These are phyloP conservation scores for Hippocampus kuda DNA, from an alignment of 2,797 vertebrate genomes.

Conservation along the genomic window DNA sequence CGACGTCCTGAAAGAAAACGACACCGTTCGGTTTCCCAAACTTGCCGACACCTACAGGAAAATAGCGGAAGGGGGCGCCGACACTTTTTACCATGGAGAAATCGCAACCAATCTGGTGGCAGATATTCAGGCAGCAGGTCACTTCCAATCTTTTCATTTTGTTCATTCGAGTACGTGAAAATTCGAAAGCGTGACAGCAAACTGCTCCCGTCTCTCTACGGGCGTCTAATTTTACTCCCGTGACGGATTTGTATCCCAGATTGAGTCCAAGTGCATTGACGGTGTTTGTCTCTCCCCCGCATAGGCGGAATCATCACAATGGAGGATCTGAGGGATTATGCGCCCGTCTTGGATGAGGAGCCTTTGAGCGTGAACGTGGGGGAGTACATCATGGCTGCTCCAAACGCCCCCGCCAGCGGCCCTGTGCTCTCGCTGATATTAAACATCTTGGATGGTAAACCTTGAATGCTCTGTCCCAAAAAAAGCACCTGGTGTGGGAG, in stretches of 20 bases:
- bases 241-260: slow-evolving; percentile 27
- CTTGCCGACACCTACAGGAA: slow-evolving; percentile 63
- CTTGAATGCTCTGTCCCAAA: slow-evolving; percentile 39
- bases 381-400: slow-evolving; percentile 70
- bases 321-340: slow-evolving; percentile 79
- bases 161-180: neutral
- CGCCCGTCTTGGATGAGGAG: slow-evolving; percentile 63
- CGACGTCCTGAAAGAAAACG: slow-evolving; percentile 63
- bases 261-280: slow-evolving; percentile 27
- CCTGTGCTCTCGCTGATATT: slow-evolving; percentile 85
- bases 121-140: slow-evolving; percentile 75
- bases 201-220: neutral
- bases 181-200: neutral
- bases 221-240: slow-evolving; percentile 27
- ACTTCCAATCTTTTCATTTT: neutral
- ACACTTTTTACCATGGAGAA: slow-evolving; percentile 60
- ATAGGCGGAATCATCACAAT: slow-evolving; percentile 84
- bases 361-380: slow-evolving; percentile 71
- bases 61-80: slow-evolving; percentile 61
- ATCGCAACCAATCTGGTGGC: slow-evolving; percentile 75
- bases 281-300: slow-evolving; percentile 38
- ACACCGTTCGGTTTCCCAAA: slow-evolving; percentile 54
- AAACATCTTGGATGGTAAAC: slow-evolving; percentile 85
- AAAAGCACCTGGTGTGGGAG: slow-evolving; percentile 42
- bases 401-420: slow-evolving; percentile 80